These are phyloP conservation scores for Drosophila kepulauana DNA, from an alignment of 1,140 invertebrate species.

Conservation along the genomic window DNA sequence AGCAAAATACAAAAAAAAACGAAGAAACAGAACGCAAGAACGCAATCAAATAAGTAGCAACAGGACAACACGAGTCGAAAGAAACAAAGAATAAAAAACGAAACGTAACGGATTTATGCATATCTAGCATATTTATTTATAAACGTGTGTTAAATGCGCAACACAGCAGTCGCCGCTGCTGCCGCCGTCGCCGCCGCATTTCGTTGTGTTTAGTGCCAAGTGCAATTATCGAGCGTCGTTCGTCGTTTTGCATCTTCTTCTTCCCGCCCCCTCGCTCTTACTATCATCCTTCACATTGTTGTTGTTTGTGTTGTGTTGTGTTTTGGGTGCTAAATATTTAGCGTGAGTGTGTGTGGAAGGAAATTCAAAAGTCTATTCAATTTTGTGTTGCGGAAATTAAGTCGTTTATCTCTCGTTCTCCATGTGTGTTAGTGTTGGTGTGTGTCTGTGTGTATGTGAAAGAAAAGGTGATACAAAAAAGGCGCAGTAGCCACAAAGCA, in stretches of 20 bases:
- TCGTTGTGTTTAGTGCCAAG: slow-evolving; percentile 35
- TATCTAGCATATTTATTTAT: slow-evolving; percentile 67
- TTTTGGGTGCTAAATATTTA: slow-evolving; percentile 51
- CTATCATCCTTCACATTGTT: background rate
- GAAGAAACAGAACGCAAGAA: slow-evolving; percentile 31
- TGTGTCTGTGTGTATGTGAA: slow-evolving; percentile 46
- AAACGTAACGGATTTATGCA: slow-evolving; percentile 55
- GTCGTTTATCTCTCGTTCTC: slow-evolving; percentile 13
- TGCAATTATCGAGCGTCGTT: slow-evolving; percentile 49
- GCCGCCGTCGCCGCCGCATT: background rate
- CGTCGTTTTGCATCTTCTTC: slow-evolving; percentile 7
- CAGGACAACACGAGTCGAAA: slow-evolving; percentile 47
- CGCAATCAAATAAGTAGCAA: slow-evolving; percentile 38
- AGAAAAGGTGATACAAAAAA: slow-evolving; percentile 60
- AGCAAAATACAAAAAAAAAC: slow-evolving; percentile 53
- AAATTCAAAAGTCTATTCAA: slow-evolving; percentile 40
- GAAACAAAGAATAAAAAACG: no score
- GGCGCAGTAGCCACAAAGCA: slow-evolving; percentile 40
- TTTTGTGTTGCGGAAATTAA: slow-evolving; percentile 56
- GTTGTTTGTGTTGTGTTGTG: slow-evolving; percentile 30
- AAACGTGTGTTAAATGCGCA: slow-evolving; percentile 57
- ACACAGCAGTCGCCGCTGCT: background rate
- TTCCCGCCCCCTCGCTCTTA: background rate
- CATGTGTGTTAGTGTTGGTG: slow-evolving; percentile 30
- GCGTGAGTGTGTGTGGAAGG: slow-evolving; percentile 29